phyloP scores from a whole-genome alignment of 2,888 invertebrate species.

The Magallana nippona region DNA sequence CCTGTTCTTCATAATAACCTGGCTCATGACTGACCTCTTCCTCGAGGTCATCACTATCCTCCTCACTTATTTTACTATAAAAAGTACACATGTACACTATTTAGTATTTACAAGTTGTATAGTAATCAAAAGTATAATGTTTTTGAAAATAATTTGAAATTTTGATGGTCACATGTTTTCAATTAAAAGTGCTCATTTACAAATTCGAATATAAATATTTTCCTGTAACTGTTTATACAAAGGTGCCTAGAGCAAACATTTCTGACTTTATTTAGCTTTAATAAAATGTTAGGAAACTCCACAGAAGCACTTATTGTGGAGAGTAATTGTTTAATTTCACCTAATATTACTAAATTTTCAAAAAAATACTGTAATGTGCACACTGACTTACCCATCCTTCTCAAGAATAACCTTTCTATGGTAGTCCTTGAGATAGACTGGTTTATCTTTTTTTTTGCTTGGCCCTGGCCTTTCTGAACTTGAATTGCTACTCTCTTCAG shows the following conservation, averaged over 20 bases:
- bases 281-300: too few relatives aligned
- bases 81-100: neutral
- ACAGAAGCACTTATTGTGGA: too few relatives aligned
- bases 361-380: neutral
- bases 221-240: too few relatives aligned
- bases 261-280: too few relatives aligned
- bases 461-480: neutral
- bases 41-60: conserved; percentile 59
- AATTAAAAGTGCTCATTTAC: neutral
- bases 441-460: conserved; percentile 79
- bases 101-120: too few relatives aligned
- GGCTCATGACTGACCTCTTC: conserved; percentile 62
- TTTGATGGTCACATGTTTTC: neutral
- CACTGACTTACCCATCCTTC: conserved; percentile 82
- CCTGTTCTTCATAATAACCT: conserved; percentile 85
- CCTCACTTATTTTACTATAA: conserved; percentile 48
- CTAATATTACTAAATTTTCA: neutral
- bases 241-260: too few relatives aligned
- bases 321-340: too few relatives aligned
- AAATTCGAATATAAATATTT: neutral
- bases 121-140: too few relatives aligned
- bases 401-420: conserved; percentile 88
- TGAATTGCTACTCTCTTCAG: neutral
- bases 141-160: neutral
- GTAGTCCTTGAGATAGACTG: conserved; percentile 87